Evolutionary conservation across 2,888 invertebrate genomes (phyloP).

Genomic region (Dasypolia templi): DNA sequence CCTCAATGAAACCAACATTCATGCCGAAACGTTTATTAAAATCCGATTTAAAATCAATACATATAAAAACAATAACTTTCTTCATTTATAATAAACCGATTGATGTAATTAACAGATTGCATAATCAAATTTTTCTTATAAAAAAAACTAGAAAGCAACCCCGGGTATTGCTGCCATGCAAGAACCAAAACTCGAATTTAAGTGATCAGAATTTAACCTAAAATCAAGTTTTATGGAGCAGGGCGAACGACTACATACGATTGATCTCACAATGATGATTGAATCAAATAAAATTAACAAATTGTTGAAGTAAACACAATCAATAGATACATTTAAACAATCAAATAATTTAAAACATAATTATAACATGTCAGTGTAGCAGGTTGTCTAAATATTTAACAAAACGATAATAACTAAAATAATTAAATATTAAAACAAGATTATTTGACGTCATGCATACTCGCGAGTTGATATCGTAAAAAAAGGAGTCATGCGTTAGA

Average conservation of each 20-base stretch:
- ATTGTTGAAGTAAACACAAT: constrained; percentile 88
- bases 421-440: constrained; percentile 69
- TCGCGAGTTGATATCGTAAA: constrained; percentile 87
- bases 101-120: constrained; percentile 82
- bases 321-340: constrained; percentile 73
- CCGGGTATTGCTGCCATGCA: constrained; percentile 89
- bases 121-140: constrained; percentile 88
- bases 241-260: constrained; percentile 80
- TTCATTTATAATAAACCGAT: constrained; percentile 63
- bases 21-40: constrained; percentile 86
- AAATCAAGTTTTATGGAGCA: constrained; percentile 88
- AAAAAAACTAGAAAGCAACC: constrained; percentile 89
- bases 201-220: constrained; percentile 78
- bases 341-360: constrained; percentile 76
- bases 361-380: constrained; percentile 82
- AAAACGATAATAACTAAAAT: constrained; percentile 71
- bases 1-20: constrained; percentile 74
- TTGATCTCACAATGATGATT: constrained; percentile 74
- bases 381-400: constrained; percentile 78
- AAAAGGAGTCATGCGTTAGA: constrained; percentile 88
- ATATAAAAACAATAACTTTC: constrained; percentile 72
- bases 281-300: constrained; percentile 69
- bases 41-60: constrained; percentile 78
- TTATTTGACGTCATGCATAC: constrained; percentile 85
- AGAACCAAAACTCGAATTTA: constrained; percentile 87